Evolutionary conservation across 2,888 invertebrate genomes (phyloP), one percentile per base, ranked within the genome.

Genomic region (Vannuccia rotundouncinata): DNA sequence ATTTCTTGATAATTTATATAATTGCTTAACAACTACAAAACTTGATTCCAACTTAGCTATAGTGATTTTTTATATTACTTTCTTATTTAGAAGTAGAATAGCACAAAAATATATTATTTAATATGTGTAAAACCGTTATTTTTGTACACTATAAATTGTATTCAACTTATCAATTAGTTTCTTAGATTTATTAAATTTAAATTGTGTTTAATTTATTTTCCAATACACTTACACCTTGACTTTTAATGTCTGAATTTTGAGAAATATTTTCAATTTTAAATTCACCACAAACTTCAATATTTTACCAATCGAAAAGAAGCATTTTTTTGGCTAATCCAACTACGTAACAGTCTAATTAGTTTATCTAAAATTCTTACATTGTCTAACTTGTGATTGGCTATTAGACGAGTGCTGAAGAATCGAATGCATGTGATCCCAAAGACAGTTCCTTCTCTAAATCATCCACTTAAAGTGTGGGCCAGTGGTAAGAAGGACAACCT

Each of bases 371-470:
- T 29, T 27, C 13, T 76, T 76, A 29, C 27, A 17, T 5, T 76
- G 13, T 29, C 17, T 25, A 29, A 5, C n/a, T 27, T 76, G n/a
- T 28, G 1, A 0, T 25, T 60, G 77, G 0, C 0, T 59, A 83
- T 10, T 82, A 88, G 88, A 66, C 85, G 88, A 59, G 84, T 86
- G 0, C 81, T 88, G 79, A 88, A 88, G 83, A 88, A 88, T 82
- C 82, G 87, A 31, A 83, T 83, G 13, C 83, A 84, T 28, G 83
- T 84, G 73, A 82, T 84, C 17, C 82, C 85, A 31, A 83, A 83
- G 27, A 81, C 82, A 74, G 83, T 84, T 79, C 84, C 85, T n/a
- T 82, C 82, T 1, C 81, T 87, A 81, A 85, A 85, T 79, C 87
- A 88, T 82, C 87, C 88, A 25, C 82, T 88, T 0, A 82, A 83